Base-by-base conservation (phyloP, 2,797 vertebrate species). In the Acridotheres tristis region DNA sequence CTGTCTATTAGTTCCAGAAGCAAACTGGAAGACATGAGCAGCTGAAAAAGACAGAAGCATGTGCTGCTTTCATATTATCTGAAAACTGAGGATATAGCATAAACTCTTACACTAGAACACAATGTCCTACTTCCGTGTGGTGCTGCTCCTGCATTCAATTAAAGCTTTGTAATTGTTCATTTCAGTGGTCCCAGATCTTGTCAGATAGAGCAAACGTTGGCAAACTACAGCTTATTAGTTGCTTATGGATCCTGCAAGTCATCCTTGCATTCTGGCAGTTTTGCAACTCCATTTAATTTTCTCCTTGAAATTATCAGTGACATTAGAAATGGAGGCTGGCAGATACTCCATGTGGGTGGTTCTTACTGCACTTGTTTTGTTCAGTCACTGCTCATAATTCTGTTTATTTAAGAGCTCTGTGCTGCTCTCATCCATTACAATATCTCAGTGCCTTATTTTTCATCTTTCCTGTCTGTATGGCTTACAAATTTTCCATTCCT, bases 221-320 rank as follows among this genome's bases (percentile, higher is more conserved):
- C 94, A 96, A 90, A 88, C 61, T 58, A 32, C 27, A 80, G 43
- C 54, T 88, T 87, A 69, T 93, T 93, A 91, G 34, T 48, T 93
- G n/a, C 74, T 87, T 85, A 51, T 65, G 57, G 53, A 95, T 94
- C 91, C 75, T 97, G 96, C 96, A 96, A 96, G 94, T 97, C 97
- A 96, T 97, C 89, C 75, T 93, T 27, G 63, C 32, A 4, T 90
- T 89, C 83, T 95, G 89, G 61, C 8, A 2, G 62, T 51, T 90
- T 89, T 77, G 58, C 67, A 83, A 74, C 62, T 92, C 89, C 81
- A 93, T 96, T 94, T 95, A 81, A 93, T 97, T 96, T 95, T 93
- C 93, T 85, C 89, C 93, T 87, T 94, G 91, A 96, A 96, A 85
- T 93, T 96, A 94, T 87, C 91, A 91, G 90, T 85, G 85, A 80